Base-by-base conservation (phyloP, 2,113 vertebrate species). In the Embiotoca jacksoni region DNA sequence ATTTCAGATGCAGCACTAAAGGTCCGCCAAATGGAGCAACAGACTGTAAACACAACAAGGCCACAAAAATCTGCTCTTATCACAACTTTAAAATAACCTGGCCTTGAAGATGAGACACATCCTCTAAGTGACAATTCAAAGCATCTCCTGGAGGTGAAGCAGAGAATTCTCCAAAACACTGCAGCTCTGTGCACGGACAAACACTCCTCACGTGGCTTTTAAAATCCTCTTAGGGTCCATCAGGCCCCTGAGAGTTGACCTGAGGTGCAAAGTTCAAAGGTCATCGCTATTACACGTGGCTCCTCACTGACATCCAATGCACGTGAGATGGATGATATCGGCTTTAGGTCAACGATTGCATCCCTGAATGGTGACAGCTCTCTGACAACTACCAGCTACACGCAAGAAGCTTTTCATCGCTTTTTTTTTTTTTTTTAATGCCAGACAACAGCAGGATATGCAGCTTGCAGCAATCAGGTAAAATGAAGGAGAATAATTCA, bases 401-500 rank as follows among this genome's bases (percentile, higher is more conserved):
- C n/a, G 32, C 60, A 82, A 72, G 16, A 52, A 33, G 70, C 15
- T 82, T 83, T 71, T 61, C 76, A 85, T 47, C 1, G 33, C 75
- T 44, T 75, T 23, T 23, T 23, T 23, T 23, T 23, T 23, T 23
- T 23, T 23, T 23, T 23, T 23, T 23, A 5, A 3, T 3, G 52
- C 1, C 67, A 59, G 58, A 65, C 36, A 70, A 56, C 39, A 88
- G 81, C 72, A 47, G 66, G 62, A 86, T 63, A 33, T 59, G 44
- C 30, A 68, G 72, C 86, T 71, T 16, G 64, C 46, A 70, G 81
- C 72, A 0, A 69, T 88, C 79, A 80, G 68, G 54, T 70, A 75
- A 82, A 75, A 82, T 55, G 52, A 79, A 77, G 77, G 62, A 80
- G 89, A 89, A 92, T 90, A 82, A 91, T 89, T 83, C 82, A 92